A percentile compares a stretch with the other conserved stretches of the same genome.
These are phyloP conservation scores for Spilosoma lubricipeda DNA, from an alignment of 2,888 invertebrate species.

Conservation along the genomic window DNA sequence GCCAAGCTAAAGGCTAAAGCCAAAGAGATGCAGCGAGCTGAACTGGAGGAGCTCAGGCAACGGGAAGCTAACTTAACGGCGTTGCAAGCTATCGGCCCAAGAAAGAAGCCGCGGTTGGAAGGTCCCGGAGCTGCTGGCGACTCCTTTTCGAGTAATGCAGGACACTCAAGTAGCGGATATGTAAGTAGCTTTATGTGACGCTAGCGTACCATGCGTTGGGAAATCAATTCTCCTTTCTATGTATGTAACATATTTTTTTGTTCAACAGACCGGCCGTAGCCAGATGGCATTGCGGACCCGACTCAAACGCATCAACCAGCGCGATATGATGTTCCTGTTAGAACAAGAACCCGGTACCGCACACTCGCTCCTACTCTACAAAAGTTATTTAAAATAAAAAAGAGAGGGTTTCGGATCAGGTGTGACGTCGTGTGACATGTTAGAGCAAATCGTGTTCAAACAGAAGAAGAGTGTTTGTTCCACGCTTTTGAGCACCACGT, in stretches of 20 bases:
- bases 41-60: slow-evolving; percentile 97
- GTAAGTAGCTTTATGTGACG: slow-evolving; percentile 48
- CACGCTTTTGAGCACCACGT: neutral
- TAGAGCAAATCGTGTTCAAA: too few relatives aligned
- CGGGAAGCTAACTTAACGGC: slow-evolving; percentile 98
- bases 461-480: too few relatives aligned
- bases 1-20: slow-evolving; percentile 97
- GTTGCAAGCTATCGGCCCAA: slow-evolving; percentile 97
- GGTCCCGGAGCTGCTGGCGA: slow-evolving; percentile 78
- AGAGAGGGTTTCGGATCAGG: too few relatives aligned
- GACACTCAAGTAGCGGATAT: slow-evolving; percentile 53
- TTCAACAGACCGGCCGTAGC: slow-evolving; percentile 76
- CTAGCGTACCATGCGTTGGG: neutral
- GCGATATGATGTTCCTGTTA: slow-evolving; percentile 96
- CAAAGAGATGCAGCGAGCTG: slow-evolving; percentile 97
- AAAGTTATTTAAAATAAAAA: slow-evolving; percentile 89
- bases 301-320: slow-evolving; percentile 96
- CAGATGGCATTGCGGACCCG: slow-evolving; percentile 93
- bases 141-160: slow-evolving; percentile 61
- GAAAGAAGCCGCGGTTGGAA: slow-evolving; percentile 96
- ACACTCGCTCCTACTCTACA: slow-evolving; percentile 91
- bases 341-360: slow-evolving; percentile 96
- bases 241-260: neutral
- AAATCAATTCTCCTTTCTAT: neutral
- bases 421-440: neutral